Base-by-base conservation (phyloP, 2,797 vertebrate species). In the Neomorphus geoffroyi region DNA sequence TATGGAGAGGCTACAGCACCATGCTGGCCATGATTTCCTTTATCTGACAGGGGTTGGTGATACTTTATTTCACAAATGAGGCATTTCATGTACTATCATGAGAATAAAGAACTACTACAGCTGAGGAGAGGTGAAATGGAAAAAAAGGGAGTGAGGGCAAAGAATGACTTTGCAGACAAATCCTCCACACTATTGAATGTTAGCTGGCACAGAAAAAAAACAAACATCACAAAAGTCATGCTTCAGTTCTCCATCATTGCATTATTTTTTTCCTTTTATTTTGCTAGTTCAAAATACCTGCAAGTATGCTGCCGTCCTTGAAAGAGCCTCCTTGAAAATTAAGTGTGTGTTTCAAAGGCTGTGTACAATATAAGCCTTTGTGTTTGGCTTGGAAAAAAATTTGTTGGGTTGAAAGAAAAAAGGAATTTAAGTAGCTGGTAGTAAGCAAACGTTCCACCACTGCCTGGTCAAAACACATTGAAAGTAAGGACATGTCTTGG, bases 221-320 rank as follows among this genome's bases (percentile, higher is more conserved):
- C 8, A 94, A 95, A 93, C 80, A 90, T 58, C 65, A 80, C 69
- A 86, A 89, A 86, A 88, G 93, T 96, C 72, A 96, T 45, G 94
- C 90, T 96, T 92, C 96, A 92, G 2, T 92, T 96, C 94, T 83
- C 45, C 18, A 39, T 70, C 7, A 2, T 89, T 88, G 69, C 67
- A 87, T 92, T 95, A 85, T 80, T 51, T 88, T 92, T 94, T 80
- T 65, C 56, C 53, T 79, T 96, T 93, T 90, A 77, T 92, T 90
- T 71, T 48, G 35, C 83, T 80, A 39, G 78, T 80, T 89, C 65
- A 87, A 75, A 96, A 91, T 85, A 78, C 58, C 51, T 96, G 27
- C 75, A 91, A 56, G 72, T 94, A 86, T 58, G 81, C 70, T 93
- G 57, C 33, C 82, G 86, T 88, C 56, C 79, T 94, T 77, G 80